Base-by-base conservation (phyloP, 2,888 invertebrate genomes). In the Dasysyrphus tricinctus region DNA sequence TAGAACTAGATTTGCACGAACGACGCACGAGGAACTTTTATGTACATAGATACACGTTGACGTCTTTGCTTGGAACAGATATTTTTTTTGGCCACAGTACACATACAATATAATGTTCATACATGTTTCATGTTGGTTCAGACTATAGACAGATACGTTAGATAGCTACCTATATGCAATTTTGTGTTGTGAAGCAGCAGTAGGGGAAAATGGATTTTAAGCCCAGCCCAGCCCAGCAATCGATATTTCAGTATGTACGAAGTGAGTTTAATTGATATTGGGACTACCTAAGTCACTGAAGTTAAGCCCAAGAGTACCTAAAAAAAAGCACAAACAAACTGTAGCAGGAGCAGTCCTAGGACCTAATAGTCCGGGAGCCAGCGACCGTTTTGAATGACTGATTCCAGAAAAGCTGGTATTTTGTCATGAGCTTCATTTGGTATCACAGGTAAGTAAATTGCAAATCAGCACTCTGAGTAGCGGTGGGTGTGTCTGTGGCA, bases 171-270 rank as follows among this genome's bases (percentile, higher is more conserved):
- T 42, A 49, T 19, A 49, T 54, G 29, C 29, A 29, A 8, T 54
- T 54, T 8, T 54, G n/a, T n/a, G n/a, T 8, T 54, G 54, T 54
- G 5, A 49, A 54, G 5, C 24, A 51, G 29, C 51, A 51, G 49
- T 12, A 5, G 24, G 19, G 19, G 19, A 19, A 49, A 54, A 54
- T 14, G 7, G 3, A 29, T 65, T 65, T 67, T 65, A 34, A n/a
- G n/a, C n/a, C 54, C 16, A 57, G 12, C 16, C 54, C 16, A 39
- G 29, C 11, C 39, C 19, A 39, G 12, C 16, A 32, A 72, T 73
- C 59, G 72, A 73, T 73, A 59, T 37, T 34, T 73, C 59, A 24
- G 72, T 73, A 59, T n/a, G n/a, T 11, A 24, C 19, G 24, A 59
- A 47, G 34, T 34, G 37, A 73, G 59, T 59, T 59, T 19, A 59